Evolutionary conservation across 2,113 vertebrate species (phyloP).

Genomic region (Hypocryptadius cinnamomeus): DNA sequence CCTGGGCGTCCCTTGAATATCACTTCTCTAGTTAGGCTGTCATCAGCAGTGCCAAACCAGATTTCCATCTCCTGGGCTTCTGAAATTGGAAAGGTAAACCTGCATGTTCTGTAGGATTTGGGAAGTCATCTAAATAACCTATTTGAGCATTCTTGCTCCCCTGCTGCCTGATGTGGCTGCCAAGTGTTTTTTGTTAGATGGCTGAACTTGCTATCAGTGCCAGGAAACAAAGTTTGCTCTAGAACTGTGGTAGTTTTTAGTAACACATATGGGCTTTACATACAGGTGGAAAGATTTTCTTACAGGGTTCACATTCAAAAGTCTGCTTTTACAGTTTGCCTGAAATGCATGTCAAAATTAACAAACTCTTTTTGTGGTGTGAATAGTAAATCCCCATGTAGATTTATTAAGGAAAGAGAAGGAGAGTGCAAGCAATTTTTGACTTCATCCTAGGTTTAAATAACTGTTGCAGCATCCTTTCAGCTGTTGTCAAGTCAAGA

Average conservation of each 20-base stretch:
- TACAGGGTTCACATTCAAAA: background rate
- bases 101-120: background rate
- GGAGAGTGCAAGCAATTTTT: background rate
- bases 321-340: background rate
- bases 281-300: background rate
- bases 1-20: slow-evolving; percentile 92
- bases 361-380: background rate
- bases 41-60: slow-evolving; percentile 95
- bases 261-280: background rate
- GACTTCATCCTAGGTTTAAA: background rate
- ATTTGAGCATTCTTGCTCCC: background rate
- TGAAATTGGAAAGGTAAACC: slow-evolving; percentile 92
- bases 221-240: background rate
- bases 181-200: background rate
- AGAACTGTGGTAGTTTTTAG: background rate
- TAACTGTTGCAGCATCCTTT: background rate
- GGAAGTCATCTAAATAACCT: background rate
- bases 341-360: background rate
- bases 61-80: slow-evolving; percentile 95
- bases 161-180: background rate
- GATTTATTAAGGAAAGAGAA: background rate
- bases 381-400: background rate
- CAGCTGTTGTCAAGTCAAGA: background rate
- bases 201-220: background rate
- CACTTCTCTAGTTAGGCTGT: slow-evolving; percentile 89